Percentiles rank a stretch among this genome's conserved stretches.
These are phyloP conservation scores for Tortricodes alternella DNA, from an alignment of 2,888 invertebrate genomes.

Conservation along the genomic window DNA sequence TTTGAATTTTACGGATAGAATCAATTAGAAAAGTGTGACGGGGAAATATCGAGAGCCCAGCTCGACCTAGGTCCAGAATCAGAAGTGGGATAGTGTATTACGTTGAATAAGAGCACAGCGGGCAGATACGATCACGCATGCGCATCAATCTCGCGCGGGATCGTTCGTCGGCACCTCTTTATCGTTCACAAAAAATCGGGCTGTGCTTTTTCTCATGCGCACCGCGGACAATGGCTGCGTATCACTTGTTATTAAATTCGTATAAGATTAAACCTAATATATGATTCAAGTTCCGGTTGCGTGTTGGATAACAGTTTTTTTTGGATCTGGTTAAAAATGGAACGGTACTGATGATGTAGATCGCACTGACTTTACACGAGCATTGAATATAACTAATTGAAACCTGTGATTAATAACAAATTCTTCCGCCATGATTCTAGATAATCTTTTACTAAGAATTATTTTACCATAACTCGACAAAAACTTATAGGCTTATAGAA, in stretches of 20 bases:
- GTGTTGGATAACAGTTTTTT: slow-evolving; percentile 74
- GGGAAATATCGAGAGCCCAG: slow-evolving; percentile 52
- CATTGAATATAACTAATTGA: not conserved
- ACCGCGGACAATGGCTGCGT: slow-evolving; percentile 68
- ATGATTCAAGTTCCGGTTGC: slow-evolving; percentile 79
- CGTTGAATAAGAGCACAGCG: slow-evolving; percentile 52
- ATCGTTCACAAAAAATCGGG: slow-evolving; percentile 70
- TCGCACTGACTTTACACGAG: not conserved
- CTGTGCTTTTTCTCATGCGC: slow-evolving; percentile 73
- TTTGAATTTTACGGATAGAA: slow-evolving; percentile 74
- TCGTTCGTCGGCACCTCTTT: slow-evolving; percentile 79
- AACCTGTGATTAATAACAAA: not conserved
- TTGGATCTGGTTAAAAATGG: slow-evolving; percentile 32
- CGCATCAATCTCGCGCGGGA: slow-evolving; percentile 74
- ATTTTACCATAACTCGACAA: no score
- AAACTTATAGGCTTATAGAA: no score
- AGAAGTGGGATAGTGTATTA: not conserved
- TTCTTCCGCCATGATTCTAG: no score
- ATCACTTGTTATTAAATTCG: slow-evolving; percentile 82
- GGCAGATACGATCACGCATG: slow-evolving; percentile 68
- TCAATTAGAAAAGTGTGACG: slow-evolving; percentile 74
- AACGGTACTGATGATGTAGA: slow-evolving; percentile 21
- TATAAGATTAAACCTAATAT: slow-evolving; percentile 82
- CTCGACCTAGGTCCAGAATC: not conserved
- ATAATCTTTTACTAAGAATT: no score